These are phyloP conservation scores for Barbus barbus DNA, from an alignment of 2,113 vertebrate species.

Conservation along the genomic window DNA sequence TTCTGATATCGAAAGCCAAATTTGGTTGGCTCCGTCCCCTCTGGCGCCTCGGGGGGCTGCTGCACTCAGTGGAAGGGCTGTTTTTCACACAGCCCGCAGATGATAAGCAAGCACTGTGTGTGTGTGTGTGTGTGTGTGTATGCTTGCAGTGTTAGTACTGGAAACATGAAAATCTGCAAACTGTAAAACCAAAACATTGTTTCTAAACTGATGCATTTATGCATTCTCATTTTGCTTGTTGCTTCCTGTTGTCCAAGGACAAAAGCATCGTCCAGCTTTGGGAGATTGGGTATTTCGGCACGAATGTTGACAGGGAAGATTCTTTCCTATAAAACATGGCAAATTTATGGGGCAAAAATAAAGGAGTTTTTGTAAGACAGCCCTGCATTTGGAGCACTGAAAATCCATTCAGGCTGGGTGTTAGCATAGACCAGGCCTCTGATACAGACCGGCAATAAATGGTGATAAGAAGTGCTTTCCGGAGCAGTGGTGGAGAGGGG, in stretches of 20 bases:
- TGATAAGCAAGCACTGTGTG: slow-evolving; percentile 65
- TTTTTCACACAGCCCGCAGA: slow-evolving; percentile 64
- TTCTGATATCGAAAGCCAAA: slow-evolving; percentile 75
- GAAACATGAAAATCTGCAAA: slow-evolving; percentile 5
- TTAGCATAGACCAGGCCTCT: slow-evolving; percentile 45
- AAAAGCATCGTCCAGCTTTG: neutral
- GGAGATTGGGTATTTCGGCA: slow-evolving; percentile 24
- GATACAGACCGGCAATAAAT: slow-evolving; percentile 63
- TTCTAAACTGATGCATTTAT: neutral
- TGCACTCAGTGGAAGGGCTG: slow-evolving; percentile 58
- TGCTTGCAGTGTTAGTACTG: slow-evolving; percentile 6
- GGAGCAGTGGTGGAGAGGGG: slow-evolving; percentile 47
- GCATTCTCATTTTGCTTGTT: neutral
- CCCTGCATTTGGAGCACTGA: slow-evolving; percentile 38
- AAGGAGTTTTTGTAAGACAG: slow-evolving; percentile 37
- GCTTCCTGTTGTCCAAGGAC: neutral
- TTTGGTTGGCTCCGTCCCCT: slow-evolving; percentile 71
- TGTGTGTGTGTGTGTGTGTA: slow-evolving; percentile 61
- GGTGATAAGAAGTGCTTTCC: slow-evolving; percentile 71
- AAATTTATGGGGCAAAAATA: slow-evolving; percentile 34
- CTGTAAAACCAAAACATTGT: neutral
- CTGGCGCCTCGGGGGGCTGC: slow-evolving; percentile 64
- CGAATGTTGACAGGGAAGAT: slow-evolving; percentile 43
- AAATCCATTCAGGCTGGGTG: slow-evolving; percentile 50
- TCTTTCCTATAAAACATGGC: slow-evolving; percentile 46